Base-by-base conservation (phyloP, 2,797 vertebrate species). In the Hypotaenidia philippensis region DNA sequence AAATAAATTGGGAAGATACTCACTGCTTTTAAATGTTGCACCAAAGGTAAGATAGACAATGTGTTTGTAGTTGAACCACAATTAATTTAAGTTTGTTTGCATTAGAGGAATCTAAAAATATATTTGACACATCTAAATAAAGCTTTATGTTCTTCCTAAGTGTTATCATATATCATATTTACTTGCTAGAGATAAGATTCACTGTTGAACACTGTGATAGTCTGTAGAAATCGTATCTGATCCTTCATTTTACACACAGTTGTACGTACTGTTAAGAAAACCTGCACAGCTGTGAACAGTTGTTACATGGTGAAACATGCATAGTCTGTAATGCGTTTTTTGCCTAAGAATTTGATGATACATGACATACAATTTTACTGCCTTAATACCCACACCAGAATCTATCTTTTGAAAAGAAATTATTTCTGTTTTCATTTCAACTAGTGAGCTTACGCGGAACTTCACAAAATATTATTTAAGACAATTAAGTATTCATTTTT, bases 181-280 rank as follows among this genome's bases (percentile, higher is more conserved):
- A 57, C 31, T 68, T 89, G 9, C 6, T 84, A 44, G 8, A 47
- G 26, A 5, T 40, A 57, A 59, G n/a, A 59, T 79, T 36, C 20
- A 36, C 18, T 49, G 14, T 68, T 80, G 55, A 68, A 77, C 8
- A 11, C 21, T 49, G 13, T 29, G 9, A 20, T 64, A 70, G 23
- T 59, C 26, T 66, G 60, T 27, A 79, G 47, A 66, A 72, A 44
- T 50, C 11, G 2, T 55, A 1, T 27, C 23, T 61, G 40, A 78
- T 70, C 22, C 25, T 70, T 63, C 44, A n/a, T 0, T 0, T 61
- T 34, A 6, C 10, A 19, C 16, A 31, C 11, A 59, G 4, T 38
- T 34, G 23, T 53, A 11, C 10, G 59, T 13, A 11, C 9, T 14
- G 1, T 32, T 44, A 13, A 52, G 49, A 64, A 47, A 49, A 36